Evolutionary conservation across 2,797 vertebrate species (phyloP).

Genomic region (Danio albolineatus): DNA sequence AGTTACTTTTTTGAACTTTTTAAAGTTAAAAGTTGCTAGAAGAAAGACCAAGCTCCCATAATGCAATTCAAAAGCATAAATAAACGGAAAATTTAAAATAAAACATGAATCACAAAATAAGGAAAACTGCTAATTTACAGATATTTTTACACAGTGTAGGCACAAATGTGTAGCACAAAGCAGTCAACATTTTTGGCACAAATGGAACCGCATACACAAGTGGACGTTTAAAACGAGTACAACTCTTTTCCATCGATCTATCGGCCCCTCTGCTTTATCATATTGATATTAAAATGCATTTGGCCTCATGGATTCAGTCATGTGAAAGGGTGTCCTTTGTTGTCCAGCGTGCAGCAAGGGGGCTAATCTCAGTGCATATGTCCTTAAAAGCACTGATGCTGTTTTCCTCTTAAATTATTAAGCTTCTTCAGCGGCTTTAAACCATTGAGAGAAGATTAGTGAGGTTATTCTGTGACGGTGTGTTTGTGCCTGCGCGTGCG

Average conservation of each 20-base stretch:
- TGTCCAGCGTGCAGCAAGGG: conserved; percentile 15
- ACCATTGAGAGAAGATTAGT: conserved; percentile 79
- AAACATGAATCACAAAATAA: too few species aligned
- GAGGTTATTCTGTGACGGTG: conserved; percentile 76
- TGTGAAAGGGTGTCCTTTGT: conserved; percentile 28
- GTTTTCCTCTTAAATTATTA: conserved; percentile 80
- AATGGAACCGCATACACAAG: not conserved
- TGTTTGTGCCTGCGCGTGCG: conserved; percentile 53
- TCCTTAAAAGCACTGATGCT: conserved; percentile 79
- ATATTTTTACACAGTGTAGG: not conserved
- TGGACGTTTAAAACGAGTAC: not conserved
- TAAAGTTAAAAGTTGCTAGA: too few species aligned
- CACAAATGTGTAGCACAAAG: not conserved
- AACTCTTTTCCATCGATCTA: conserved; percentile 4
- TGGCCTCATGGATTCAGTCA: conserved; percentile 1
- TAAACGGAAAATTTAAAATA: too few species aligned
- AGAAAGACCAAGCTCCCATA: too few species aligned
- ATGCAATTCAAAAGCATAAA: too few species aligned
- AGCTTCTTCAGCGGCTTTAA: conserved; percentile 78
- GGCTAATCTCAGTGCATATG: conserved; percentile 76
- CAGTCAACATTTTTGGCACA: not conserved
- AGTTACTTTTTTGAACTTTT: too few species aligned
- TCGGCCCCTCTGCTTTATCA: not conserved
- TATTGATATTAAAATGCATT: conserved; percentile 24
- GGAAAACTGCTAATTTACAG: too few species aligned